Conservation (phyloP, 2,888 invertebrate species). For the Argyresthia albistria region DNA sequence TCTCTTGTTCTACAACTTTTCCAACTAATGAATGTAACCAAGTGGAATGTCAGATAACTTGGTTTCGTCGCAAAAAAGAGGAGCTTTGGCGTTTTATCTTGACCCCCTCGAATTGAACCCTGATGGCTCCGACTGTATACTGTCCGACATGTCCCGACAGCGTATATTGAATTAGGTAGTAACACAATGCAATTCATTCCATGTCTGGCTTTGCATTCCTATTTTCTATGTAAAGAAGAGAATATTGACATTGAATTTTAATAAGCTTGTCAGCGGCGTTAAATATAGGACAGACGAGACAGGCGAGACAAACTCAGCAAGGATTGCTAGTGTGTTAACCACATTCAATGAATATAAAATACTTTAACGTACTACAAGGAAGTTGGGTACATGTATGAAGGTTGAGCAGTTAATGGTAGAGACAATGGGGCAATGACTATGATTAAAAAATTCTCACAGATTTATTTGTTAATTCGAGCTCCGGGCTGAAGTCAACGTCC, state of each 20-base stretch:
- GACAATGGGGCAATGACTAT: no score
- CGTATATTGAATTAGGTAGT: conserved; percentile 3
- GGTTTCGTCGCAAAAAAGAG: conserved; percentile 20
- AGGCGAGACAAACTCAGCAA: no score
- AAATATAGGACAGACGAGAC: background rate
- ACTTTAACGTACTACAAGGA: no score
- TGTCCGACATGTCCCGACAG: background rate
- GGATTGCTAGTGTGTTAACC: no score
- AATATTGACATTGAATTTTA: conserved; percentile 2
- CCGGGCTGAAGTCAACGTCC: background rate
- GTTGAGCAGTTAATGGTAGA: no score
- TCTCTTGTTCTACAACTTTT: no score
- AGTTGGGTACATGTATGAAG: no score
- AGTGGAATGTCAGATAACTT: conserved; percentile 28
- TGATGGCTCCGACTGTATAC: background rate
- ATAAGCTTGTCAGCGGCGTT: background rate
- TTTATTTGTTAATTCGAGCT: background rate
- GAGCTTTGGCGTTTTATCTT: conserved; percentile 17
- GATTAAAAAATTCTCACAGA: no score
- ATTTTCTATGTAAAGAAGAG: background rate
- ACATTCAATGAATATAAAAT: no score
- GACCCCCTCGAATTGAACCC: background rate
- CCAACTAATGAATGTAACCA: conserved; percentile 15
- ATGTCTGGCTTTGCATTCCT: conserved; percentile 1
- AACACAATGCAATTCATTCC: conserved; percentile 3